Conservation (phyloP, 2,888 invertebrate species). For the Drosophila longiperda region DNA sequence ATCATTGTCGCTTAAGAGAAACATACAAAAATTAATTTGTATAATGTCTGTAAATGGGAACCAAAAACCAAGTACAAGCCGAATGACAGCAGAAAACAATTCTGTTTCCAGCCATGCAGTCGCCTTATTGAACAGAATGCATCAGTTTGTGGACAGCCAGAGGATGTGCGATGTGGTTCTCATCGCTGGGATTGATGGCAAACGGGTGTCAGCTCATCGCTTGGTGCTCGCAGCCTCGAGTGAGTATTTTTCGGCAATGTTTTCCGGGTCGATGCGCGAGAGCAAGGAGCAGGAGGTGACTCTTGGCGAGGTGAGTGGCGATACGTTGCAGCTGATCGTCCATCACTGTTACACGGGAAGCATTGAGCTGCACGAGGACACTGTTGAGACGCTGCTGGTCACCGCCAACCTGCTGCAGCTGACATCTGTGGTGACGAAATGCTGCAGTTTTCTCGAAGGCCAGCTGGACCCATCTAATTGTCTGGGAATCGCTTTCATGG, state of each 20-base stretch:
- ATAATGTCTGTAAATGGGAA: too few relatives aligned
- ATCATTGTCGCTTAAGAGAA: too few relatives aligned
- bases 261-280: slow-evolving; percentile 94
- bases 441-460: slow-evolving; percentile 94
- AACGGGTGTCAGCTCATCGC: slow-evolving; percentile 91
- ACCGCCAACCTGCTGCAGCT: slow-evolving; percentile 96
- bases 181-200: background rate
- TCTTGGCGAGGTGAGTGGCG: slow-evolving; percentile 93
- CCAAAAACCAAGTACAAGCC: too few relatives aligned
- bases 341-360: slow-evolving; percentile 94
- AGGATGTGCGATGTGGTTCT: slow-evolving; percentile 1
- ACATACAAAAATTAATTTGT: too few relatives aligned
- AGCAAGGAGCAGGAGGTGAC: slow-evolving; percentile 93
- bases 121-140: background rate
- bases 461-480: slow-evolving; percentile 94
- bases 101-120: background rate
- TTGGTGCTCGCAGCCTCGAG: slow-evolving; percentile 95
- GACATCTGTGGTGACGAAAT: slow-evolving; percentile 93
- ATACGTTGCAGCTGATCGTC: slow-evolving; percentile 93
- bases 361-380: slow-evolving; percentile 94
- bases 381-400: slow-evolving; percentile 93
- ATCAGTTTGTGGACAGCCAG: background rate
- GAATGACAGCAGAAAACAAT: too few relatives aligned
- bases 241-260: slow-evolving; percentile 98
- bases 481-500: slow-evolving; percentile 96